These are phyloP conservation scores for Sebastes fasciatus DNA, from an alignment of 2,113 vertebrate genomes.

Conservation along the genomic window DNA sequence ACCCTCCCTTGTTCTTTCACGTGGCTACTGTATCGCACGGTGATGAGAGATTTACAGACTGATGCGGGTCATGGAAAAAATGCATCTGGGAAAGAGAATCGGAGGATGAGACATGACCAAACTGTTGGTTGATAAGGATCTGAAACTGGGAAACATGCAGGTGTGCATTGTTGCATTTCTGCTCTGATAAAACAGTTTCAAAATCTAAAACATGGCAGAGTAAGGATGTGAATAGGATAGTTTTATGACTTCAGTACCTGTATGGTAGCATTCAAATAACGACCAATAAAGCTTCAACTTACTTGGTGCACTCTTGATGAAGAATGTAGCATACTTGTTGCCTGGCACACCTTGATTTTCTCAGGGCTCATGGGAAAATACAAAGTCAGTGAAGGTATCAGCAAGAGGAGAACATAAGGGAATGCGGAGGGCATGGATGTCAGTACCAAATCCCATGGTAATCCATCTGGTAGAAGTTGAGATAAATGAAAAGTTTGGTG, in stretches of 20 bases:
- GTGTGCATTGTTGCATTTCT: conserved; percentile 47
- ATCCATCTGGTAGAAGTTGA: neutral
- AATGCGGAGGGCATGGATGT: neutral
- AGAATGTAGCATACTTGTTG: neutral
- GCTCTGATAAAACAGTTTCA: conserved; percentile 53
- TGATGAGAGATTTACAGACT: conserved; percentile 58
- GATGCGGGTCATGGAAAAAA: conserved; percentile 49
- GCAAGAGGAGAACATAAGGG: neutral
- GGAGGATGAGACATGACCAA: conserved; percentile 6
- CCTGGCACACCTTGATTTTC: neutral
- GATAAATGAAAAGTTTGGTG: neutral
- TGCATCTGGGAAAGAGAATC: conserved; percentile 11
- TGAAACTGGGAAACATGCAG: conserved; percentile 26
- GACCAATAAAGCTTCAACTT: neutral
- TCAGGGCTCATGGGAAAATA: neutral
- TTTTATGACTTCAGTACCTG: neutral
- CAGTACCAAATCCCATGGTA: neutral
- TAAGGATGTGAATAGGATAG: neutral
- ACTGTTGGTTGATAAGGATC: conserved; percentile 57
- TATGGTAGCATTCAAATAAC: neutral
- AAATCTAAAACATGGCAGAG: conserved; percentile 13
- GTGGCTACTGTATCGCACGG: conserved; percentile 53
- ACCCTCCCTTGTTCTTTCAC: conserved; percentile 34
- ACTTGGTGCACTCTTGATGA: neutral
- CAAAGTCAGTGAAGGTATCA: neutral